Percentiles rank a stretch among this genome's conserved stretches.
Conservation (phyloP, 2,113 vertebrate genomes). For the Leucopsar rothschildi region DNA sequence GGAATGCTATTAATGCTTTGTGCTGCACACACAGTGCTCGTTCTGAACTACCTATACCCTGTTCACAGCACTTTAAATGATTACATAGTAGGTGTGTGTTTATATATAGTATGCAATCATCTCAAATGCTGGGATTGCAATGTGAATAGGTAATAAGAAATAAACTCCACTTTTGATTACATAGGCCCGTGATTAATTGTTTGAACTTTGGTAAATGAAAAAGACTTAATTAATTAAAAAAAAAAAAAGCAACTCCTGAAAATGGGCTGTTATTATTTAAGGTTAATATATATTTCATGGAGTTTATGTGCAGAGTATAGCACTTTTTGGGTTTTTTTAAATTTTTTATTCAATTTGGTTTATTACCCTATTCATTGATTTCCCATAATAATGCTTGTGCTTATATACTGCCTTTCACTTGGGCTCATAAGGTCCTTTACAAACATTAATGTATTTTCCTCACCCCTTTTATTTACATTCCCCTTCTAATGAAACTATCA, state of each 20-base stretch:
- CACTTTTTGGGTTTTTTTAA: not conserved
- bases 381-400: not conserved
- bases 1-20: slow-evolving; percentile 4
- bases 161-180: slow-evolving; percentile 49
- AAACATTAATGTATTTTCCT: slow-evolving; percentile 26
- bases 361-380: slow-evolving; percentile 60
- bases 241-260: not conserved
- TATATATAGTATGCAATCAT: slow-evolving; percentile 60
- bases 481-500: slow-evolving; percentile 15
- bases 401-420: slow-evolving; percentile 31
- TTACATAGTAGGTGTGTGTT: not conserved
- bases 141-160: slow-evolving; percentile 45
- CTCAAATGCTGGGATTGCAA: slow-evolving; percentile 52
- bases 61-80: not conserved
- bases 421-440: not conserved
- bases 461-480: slow-evolving; percentile 19
- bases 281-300: not conserved
- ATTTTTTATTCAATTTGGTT: not conserved
- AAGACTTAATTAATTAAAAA: not conserved
- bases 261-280: not conserved
- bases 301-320: not conserved
- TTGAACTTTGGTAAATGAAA: slow-evolving; percentile 39
- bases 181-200: slow-evolving; percentile 55
- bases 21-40: not conserved
- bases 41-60: not conserved